Evolutionary conservation across 2,113 vertebrate species (phyloP), one percentile per base, ranked within the genome.

Genomic region (Amia ocellicauda): DNA sequence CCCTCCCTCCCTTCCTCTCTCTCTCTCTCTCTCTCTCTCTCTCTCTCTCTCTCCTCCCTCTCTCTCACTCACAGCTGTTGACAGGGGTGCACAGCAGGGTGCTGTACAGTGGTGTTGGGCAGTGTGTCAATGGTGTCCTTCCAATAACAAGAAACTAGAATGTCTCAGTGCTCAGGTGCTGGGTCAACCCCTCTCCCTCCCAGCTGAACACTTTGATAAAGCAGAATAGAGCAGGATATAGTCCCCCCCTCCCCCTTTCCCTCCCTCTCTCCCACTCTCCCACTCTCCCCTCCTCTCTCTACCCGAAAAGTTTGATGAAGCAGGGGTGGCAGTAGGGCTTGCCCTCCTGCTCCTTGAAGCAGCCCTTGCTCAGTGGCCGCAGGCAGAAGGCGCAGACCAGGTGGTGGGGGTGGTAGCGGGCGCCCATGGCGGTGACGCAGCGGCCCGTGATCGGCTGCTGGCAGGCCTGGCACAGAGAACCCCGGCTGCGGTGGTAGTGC

Each of bases 321-420:
- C 94, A 97, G 7, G 92, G 91, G 66, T 95, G 94, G 83, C 94
- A 97, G 86, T 97, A 97, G 1, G 94, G 93, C 54, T 96, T 97
- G 83, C 86, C 88, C 16, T 92, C 90, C 55, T 95, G 94, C 84
- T 95, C 94, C 77, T 94, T 93, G 85, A 96, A 96, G 74, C 92
- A 94, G 67, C 93, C 94, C 71, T 96, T 95, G 83, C 91, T 93
- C 66, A 97, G 90, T 0, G 93, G 91, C 63, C 91, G 93, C 58
- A 93, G 84, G 73, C 89, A 97, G 84, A 96, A 96, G 79, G 94
- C 91, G 31, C 94, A 97, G 73, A 92, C 91, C 1, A 97, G 91
- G 79, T 97, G 94, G 64, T 97, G 91, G 0, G 94, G 94, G 71
- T 97, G 94, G 81, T 95, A 95, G 70, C 92, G 93, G 69, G 91